Conservation (phyloP, 2,888 invertebrate species). For the Plebejus anna region DNA sequence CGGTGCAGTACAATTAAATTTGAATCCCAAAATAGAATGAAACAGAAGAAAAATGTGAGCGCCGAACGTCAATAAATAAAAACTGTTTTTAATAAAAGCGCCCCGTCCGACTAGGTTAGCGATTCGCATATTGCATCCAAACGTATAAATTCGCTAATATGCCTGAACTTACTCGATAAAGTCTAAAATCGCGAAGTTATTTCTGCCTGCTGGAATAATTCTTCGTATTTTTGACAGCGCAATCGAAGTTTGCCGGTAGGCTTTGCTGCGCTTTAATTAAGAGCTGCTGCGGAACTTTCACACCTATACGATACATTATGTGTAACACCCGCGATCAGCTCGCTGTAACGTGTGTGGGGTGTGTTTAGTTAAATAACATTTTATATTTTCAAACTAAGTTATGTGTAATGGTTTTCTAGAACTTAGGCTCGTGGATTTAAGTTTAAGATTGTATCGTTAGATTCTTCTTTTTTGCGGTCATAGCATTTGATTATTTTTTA, state of each 20-base stretch:
- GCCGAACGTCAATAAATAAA: constrained; percentile 72
- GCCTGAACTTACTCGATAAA: constrained; percentile 76
- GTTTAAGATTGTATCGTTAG: no score
- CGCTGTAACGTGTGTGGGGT: not conserved
- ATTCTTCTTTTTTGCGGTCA: no score
- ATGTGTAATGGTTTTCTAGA: no score
- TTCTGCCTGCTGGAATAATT: constrained; percentile 72
- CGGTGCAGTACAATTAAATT: constrained; percentile 26
- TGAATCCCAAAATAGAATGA: constrained; percentile 28
- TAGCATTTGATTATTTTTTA: no score
- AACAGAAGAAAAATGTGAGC: constrained; percentile 52
- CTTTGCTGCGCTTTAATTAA: constrained; percentile 71
- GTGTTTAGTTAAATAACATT: not conserved
- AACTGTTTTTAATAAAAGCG: constrained; percentile 73
- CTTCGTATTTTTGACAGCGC: constrained; percentile 79
- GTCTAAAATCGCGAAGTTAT: constrained; percentile 77
- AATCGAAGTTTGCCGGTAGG: constrained; percentile 78
- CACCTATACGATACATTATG: constrained; percentile 49
- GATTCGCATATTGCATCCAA: constrained; percentile 70
- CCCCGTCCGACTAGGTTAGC: constrained; percentile 55
- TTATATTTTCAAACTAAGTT: no score
- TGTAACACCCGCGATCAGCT: not conserved
- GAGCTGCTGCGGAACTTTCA: constrained; percentile 59
- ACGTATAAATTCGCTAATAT: constrained; percentile 75
- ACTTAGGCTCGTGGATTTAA: no score